These are phyloP conservation scores for Choristoneura fumiferana DNA, from an alignment of 1,140 invertebrate species.

Conservation along the genomic window DNA sequence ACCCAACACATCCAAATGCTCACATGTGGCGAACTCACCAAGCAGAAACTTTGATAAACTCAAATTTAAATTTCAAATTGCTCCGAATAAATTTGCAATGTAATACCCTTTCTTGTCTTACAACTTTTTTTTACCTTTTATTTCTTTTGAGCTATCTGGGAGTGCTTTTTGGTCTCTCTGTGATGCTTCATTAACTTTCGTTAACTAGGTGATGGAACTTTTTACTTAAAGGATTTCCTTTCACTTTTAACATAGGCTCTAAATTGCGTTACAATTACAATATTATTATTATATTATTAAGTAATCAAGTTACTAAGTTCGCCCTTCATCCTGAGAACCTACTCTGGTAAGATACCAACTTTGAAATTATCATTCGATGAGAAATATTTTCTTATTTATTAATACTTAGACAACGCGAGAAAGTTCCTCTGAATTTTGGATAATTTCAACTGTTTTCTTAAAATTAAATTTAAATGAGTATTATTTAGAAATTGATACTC, in stretches of 20 bases:
- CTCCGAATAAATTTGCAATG: conserved; percentile 62
- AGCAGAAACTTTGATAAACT: conserved; percentile 57
- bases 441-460: no score
- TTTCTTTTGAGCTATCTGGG: conserved; percentile 18
- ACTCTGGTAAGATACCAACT: no score
- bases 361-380: no score
- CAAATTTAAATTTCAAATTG: conserved; percentile 67
- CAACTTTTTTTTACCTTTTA: conserved; percentile 21
- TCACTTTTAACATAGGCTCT: conserved; percentile 1
- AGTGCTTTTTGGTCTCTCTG: conserved; percentile 4
- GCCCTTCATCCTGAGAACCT: no score
- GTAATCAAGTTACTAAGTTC: no score
- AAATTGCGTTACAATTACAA: not conserved
- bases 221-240: conserved; percentile 1
- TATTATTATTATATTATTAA: no score
- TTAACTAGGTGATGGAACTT: conserved; percentile 1
- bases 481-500: no score
- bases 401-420: no score
- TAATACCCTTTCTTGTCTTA: conserved; percentile 53
- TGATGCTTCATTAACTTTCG: conserved; percentile 9
- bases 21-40: conserved; percentile 3
- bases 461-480: no score
- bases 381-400: no score
- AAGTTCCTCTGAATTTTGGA: no score
- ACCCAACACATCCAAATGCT: conserved; percentile 5